These are phyloP conservation scores for Eublepharis macularius DNA, from an alignment of 2,113 vertebrate species.

Conservation along the genomic window DNA sequence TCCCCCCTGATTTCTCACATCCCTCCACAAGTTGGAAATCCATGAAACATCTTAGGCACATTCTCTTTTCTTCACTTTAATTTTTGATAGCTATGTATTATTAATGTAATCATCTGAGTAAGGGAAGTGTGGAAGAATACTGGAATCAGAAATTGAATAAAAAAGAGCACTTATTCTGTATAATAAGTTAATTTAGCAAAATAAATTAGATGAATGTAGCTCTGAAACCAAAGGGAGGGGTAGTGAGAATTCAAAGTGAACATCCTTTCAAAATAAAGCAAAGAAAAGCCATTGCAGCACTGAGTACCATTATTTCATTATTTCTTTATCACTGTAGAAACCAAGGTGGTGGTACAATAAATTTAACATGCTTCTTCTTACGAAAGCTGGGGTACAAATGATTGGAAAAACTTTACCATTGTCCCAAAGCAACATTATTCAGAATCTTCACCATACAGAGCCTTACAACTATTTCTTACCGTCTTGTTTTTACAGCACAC, in stretches of 20 bases:
- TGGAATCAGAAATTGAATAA: slow-evolving; percentile 52
- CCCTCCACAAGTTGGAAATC: slow-evolving; percentile 72
- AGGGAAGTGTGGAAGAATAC: slow-evolving; percentile 53
- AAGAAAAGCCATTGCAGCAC: neutral
- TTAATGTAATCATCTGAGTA: slow-evolving; percentile 75
- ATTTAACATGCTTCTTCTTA: too few relatives aligned
- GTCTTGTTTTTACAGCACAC: too few relatives aligned
- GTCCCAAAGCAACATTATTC: fast-evolving
- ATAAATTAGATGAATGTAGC: slow-evolving; percentile 57
- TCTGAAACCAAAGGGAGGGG: slow-evolving; percentile 42
- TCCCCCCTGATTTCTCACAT: slow-evolving; percentile 62
- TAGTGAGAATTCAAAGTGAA: slow-evolving; percentile 46
- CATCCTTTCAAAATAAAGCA: slow-evolving; percentile 37
- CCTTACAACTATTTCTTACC: neutral
- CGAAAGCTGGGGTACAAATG: neutral
- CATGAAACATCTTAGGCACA: slow-evolving; percentile 72
- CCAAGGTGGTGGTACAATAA: too few relatives aligned
- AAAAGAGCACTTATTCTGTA: slow-evolving; percentile 24
- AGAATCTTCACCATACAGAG: neutral
- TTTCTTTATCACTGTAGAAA: too few relatives aligned
- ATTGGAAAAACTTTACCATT: neutral
- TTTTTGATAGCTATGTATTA: slow-evolving; percentile 75
- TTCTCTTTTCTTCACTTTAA: slow-evolving; percentile 64
- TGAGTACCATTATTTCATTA: neutral
- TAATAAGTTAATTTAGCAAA: slow-evolving; percentile 59